phyloP scores from a whole-genome alignment of 2,888 invertebrate species.

The Dicyrtomina minuta region DNA sequence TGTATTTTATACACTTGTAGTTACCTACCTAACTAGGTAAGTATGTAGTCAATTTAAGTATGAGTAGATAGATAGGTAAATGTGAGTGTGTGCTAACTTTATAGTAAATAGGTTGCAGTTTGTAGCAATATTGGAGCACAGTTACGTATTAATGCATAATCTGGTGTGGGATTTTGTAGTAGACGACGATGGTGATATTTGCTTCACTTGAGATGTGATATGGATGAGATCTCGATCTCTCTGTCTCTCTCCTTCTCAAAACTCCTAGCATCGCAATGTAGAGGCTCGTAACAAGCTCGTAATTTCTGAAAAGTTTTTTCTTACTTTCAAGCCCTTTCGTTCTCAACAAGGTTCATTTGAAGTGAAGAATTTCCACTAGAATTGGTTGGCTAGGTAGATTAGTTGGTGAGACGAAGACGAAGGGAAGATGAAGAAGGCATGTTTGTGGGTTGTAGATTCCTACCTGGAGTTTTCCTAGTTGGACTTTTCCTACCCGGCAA shows the following conservation, averaged over 20 bases:
- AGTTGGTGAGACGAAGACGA: neutral
- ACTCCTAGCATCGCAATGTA: neutral
- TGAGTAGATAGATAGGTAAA: too few relatives aligned
- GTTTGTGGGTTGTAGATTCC: too few relatives aligned
- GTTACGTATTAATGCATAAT: too few relatives aligned
- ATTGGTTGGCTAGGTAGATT: neutral
- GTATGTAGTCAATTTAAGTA: too few relatives aligned
- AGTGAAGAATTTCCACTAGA: conserved; percentile 26
- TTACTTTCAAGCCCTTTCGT: conserved; percentile 22
- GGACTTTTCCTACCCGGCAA: too few relatives aligned
- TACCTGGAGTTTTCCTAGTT: too few relatives aligned
- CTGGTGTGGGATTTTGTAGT: too few relatives aligned
- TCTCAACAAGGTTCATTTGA: conserved; percentile 30
- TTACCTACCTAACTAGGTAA: too few relatives aligned
- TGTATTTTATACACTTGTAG: too few relatives aligned
- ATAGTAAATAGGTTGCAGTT: too few relatives aligned
- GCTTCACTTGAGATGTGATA: conserved; percentile 14
- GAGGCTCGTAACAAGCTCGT: neutral
- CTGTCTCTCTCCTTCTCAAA: neutral
- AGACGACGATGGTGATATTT: neutral
- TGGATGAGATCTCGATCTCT: conserved; percentile 19
- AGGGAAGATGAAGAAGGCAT: neutral
- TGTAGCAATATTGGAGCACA: too few relatives aligned
- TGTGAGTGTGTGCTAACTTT: too few relatives aligned
- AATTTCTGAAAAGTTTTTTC: conserved; percentile 32